Percentiles rank a stretch among this genome's conserved stretches.
phyloP scores from a whole-genome alignment of 2,888 invertebrate species.

The Epirrhoe tristata region DNA sequence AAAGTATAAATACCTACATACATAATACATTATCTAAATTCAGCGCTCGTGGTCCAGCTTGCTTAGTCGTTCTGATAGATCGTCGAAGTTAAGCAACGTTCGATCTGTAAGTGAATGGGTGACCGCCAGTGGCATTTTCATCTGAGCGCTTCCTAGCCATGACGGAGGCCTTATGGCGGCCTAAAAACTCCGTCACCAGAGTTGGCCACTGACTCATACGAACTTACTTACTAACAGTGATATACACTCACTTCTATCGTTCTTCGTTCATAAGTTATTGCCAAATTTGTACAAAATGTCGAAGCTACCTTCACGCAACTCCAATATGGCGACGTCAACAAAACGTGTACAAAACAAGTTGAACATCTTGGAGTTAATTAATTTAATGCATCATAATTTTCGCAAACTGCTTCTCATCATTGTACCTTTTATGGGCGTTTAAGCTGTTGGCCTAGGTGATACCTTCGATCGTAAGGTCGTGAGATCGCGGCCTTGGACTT shows the following conservation, averaged over 20 bases:
- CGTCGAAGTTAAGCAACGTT: no score
- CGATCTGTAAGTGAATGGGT: no score
- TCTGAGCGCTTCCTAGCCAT: no score
- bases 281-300: not conserved
- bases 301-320: not conserved
- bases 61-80: no score
- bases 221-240: no score
- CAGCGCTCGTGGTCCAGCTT: no score
- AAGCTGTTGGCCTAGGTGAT: not conserved
- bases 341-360: not conserved
- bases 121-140: no score
- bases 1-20: no score
- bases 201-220: no score
- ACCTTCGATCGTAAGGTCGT: not conserved
- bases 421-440: not conserved
- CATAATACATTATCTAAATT: no score
- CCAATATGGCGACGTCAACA: not conserved
- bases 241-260: not conserved
- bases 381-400: not conserved
- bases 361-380: not conserved
- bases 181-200: no score
- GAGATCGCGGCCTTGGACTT: not conserved
- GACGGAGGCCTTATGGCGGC: no score
- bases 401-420: not conserved
- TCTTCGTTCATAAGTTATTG: not conserved